Percentiles rank a stretch among this genome's conserved stretches.
Evolutionary conservation across 2,888 invertebrate genomes (phyloP).

Genomic region (Eurois occulta): DNA sequence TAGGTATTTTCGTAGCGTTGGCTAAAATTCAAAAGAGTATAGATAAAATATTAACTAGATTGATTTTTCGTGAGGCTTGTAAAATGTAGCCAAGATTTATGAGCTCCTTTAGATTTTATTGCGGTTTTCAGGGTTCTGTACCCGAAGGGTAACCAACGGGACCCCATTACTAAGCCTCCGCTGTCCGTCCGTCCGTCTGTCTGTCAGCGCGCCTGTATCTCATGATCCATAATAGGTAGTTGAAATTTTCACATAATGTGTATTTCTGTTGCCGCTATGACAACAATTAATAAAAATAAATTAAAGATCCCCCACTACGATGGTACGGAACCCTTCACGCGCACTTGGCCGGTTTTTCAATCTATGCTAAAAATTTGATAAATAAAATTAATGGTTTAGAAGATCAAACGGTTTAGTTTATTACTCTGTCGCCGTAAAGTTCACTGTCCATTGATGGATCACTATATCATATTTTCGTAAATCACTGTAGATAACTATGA

Average conservation of each 20-base stretch:
- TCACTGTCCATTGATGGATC: conserved; percentile 45
- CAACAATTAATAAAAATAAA: no score
- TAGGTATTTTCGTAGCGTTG: background rate
- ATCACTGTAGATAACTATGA: conserved; percentile 48
- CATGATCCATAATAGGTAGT: no score
- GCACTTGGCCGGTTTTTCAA: background rate
- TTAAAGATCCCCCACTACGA: no score
- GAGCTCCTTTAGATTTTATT: background rate
- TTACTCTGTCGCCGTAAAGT: conserved; percentile 25
- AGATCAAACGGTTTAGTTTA: conserved; percentile 11
- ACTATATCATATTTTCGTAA: conserved; percentile 42
- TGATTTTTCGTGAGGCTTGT: background rate
- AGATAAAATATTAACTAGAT: background rate
- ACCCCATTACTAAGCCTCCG: no score
- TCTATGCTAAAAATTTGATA: background rate
- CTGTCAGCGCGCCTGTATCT: no score
- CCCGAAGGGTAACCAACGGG: no score
- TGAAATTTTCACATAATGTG: no score
- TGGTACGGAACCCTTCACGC: no score
- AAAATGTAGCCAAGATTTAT: background rate
- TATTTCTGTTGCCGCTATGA: no score
- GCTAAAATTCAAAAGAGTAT: background rate
- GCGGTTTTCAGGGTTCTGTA: background rate
- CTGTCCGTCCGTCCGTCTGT: no score
- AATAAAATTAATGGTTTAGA: background rate